Evolutionary conservation across 2,113 vertebrate genomes (phyloP).

Genomic region (Cyprinus carpio): DNA sequence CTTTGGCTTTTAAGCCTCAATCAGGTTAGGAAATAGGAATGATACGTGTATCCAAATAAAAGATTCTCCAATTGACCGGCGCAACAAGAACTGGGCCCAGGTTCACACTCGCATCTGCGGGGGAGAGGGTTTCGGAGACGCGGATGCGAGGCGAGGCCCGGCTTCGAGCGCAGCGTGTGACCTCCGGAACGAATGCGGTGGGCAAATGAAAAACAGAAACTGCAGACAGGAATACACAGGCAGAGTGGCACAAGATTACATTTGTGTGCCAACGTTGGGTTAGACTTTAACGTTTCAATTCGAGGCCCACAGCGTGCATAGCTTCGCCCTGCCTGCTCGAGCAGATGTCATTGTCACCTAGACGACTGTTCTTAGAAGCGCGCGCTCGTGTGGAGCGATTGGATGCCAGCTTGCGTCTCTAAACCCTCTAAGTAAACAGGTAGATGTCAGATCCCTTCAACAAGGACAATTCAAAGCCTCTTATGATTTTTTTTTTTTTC

Average conservation of each 20-base stretch:
- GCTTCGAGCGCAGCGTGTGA: conserved; percentile 66
- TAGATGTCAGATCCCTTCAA: conserved; percentile 75
- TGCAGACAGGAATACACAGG: conserved; percentile 60
- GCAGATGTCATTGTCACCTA: conserved; percentile 42
- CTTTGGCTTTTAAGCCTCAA: conserved; percentile 80
- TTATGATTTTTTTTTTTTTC: conserved; percentile 64
- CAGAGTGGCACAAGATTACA: conserved; percentile 58
- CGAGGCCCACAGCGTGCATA: conserved; percentile 53
- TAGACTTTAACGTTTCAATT: conserved; percentile 66
- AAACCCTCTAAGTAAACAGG: conserved; percentile 70
- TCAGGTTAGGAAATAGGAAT: conserved; percentile 76
- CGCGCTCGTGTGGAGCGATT: background rate
- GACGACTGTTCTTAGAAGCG: background rate
- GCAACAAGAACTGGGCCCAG: conserved; percentile 68
- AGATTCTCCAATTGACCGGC: conserved; percentile 78
- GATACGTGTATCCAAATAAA: conserved; percentile 76
- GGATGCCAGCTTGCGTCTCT: conserved; percentile 37
- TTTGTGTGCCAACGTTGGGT: conserved; percentile 61
- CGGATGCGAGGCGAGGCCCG: conserved; percentile 39
- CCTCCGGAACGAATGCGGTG: conserved; percentile 29
- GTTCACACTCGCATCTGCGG: conserved; percentile 53
- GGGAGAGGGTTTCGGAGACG: conserved; percentile 55
- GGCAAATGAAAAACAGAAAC: conserved; percentile 67
- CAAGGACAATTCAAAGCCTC: conserved; percentile 75
- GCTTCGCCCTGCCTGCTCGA: conserved; percentile 34